Percentiles rank a stretch among this genome's conserved stretches.
Evolutionary conservation across 1,140 invertebrate species (phyloP).

Genomic region (Drosophila bipectinata): DNA sequence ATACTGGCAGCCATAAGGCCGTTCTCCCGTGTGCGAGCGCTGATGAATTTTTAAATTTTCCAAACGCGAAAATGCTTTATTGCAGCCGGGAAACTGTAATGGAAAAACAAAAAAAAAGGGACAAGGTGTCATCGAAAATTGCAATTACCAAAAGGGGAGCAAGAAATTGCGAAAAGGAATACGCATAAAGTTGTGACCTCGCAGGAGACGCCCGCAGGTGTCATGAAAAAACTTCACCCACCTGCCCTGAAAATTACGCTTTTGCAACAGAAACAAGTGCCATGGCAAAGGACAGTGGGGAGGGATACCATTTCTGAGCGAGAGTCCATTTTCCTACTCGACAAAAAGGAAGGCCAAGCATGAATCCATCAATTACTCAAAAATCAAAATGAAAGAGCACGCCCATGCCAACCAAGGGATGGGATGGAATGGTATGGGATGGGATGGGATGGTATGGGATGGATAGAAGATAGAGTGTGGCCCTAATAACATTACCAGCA

Average conservation of each 20-base stretch:
- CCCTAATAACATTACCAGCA: conserved; percentile 59
- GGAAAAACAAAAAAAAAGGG: conserved; percentile 48
- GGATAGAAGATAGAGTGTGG: conserved; percentile 20
- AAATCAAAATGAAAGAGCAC: conserved; percentile 61
- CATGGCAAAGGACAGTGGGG: conserved; percentile 26
- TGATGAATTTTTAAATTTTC: conserved; percentile 99
- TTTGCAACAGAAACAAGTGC: conserved; percentile 41
- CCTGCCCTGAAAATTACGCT: conserved; percentile 47
- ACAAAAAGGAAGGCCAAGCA: conserved; percentile 15
- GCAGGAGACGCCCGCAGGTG: conserved; percentile 42
- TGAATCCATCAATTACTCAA: conserved; percentile 62
- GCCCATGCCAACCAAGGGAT: neutral
- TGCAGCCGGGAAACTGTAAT: conserved; percentile 94
- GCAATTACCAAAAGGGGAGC: conserved; percentile 39
- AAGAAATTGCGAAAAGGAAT: conserved; percentile 12
- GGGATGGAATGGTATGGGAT: conserved; percentile 1
- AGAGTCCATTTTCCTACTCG: conserved; percentile 18
- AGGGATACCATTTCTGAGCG: conserved; percentile 1
- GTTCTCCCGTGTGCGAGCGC: conserved; percentile 95
- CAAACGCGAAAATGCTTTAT: conserved; percentile 96
- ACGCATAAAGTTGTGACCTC: conserved; percentile 58
- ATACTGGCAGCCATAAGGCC: conserved; percentile 94
- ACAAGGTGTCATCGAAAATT: conserved; percentile 53
- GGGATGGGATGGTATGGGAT: neutral
- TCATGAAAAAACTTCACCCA: conserved; percentile 17